Conservation (phyloP, 1,140 invertebrate species). For the Vollenhovia emeryi region DNA sequence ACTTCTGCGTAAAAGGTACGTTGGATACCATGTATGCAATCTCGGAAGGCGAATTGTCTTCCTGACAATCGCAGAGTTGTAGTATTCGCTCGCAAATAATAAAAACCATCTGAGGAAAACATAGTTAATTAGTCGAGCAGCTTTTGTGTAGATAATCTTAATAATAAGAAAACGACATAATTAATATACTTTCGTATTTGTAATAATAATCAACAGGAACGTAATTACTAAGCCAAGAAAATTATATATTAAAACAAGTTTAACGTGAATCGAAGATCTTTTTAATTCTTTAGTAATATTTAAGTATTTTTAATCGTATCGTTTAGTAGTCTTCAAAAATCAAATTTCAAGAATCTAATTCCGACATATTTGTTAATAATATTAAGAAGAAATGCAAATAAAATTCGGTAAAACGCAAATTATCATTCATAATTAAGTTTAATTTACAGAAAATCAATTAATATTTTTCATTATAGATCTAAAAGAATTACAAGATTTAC, state of each 20-base stretch:
- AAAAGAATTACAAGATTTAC: not conserved
- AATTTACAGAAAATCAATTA: not conserved
- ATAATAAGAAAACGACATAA: not conserved
- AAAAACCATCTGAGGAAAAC: constrained; percentile 88
- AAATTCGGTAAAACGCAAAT: not conserved
- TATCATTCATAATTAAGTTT: not conserved
- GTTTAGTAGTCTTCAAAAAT: not conserved
- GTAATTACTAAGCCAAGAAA: not conserved
- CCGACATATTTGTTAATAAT: not conserved
- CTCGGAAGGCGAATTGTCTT: constrained; percentile 83
- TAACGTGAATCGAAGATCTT: not conserved
- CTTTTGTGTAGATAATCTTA: not conserved
- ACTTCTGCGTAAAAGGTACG: constrained; percentile 83
- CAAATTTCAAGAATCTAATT: not conserved
- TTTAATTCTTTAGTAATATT: not conserved
- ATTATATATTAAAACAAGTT: constrained; percentile 66
- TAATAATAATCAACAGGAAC: not conserved
- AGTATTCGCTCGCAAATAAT: constrained; percentile 92
- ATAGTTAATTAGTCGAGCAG: not conserved
- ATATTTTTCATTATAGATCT: constrained; percentile 26
- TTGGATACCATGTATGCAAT: constrained; percentile 80
- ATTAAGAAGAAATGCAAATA: not conserved
- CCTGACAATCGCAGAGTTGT: constrained; percentile 88
- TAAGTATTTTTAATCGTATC: not conserved
- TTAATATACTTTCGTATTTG: not conserved